phyloP scores from a whole-genome alignment of 35 echinoderm and acorn worm genomes.

The Chiridota heheva region DNA sequence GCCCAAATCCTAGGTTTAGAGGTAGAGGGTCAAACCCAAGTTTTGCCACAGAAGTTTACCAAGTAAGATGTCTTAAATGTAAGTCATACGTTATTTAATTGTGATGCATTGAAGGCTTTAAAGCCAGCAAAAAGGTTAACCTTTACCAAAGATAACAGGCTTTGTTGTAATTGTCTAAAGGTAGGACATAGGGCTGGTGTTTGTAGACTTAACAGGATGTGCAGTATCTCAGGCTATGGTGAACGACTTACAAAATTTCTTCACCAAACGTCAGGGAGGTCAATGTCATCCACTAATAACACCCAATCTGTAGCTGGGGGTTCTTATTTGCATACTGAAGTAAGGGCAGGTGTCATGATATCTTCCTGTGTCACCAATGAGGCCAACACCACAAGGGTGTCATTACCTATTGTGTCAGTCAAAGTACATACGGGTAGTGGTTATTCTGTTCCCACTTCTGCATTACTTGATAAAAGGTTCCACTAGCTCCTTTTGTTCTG shows the following conservation, averaged over 20 bases:
- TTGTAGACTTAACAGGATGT: constrained; percentile 46
- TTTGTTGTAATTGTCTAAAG: constrained; percentile 62
- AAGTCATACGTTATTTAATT: constrained; percentile 24
- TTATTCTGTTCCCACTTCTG: constrained; percentile 30
- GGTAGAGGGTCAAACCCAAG: background rate
- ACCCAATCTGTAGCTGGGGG: background rate
- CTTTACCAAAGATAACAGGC: background rate
- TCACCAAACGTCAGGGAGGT: background rate
- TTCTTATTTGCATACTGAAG: background rate
- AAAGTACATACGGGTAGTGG: constrained; percentile 33
- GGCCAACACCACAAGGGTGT: constrained; percentile 42
- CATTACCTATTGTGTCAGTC: constrained; percentile 43
- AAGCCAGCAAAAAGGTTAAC: background rate
- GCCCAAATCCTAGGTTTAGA: background rate
- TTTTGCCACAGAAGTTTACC: background rate
- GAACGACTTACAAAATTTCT: constrained; percentile 18
- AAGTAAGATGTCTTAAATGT: constrained; percentile 26
- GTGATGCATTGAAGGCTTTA: constrained; percentile 21
- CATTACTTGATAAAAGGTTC: constrained; percentile 58
- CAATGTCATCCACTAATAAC: background rate
- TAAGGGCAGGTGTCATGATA: background rate
- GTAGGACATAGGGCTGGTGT: constrained; percentile 31
- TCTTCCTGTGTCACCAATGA: constrained; percentile 23
- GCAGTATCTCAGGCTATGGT: constrained; percentile 27
- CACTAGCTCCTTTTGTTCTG: constrained; percentile 45